Base-by-base conservation (phyloP, 2,797 vertebrate genomes). In the Glyptemys insculpta region DNA sequence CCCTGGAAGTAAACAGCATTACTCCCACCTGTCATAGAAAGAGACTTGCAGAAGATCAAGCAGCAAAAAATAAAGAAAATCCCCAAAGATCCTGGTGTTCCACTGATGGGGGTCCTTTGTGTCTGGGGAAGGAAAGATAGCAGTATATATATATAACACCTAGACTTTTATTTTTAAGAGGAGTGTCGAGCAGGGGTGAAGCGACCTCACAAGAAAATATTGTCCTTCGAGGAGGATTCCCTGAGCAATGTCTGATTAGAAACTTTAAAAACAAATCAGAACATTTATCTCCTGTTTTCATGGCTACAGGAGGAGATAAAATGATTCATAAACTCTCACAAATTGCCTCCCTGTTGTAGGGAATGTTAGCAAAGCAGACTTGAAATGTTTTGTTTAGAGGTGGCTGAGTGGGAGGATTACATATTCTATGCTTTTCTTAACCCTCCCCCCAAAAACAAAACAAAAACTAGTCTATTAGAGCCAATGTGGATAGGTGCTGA, bases 321-420 rank as follows among this genome's bases (percentile, higher is more conserved):
- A 68, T 44, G 25, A 8, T 53, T n/a, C 6, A 3, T 10, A n/a
- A 78, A 50, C 31, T 83, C 27, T 68, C 41, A 74, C 47, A 18
- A 80, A 53, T 50, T 3, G 21, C 56, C 37, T 87, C 21, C n/a
- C 4, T 2, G 57, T 68, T 82, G 3, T 41, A 62, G 80, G 52
- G 83, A 11, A n/a, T 27, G 41, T 23, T 31, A 56, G 37, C 6
- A 52, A n/a, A 74, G 31, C 53, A 49, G 15, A 41, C 54, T 68
- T n/a, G 56, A 41, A 53, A 5, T 25, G 3, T 50, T 6, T 0
- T 16, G 21, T 3, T 0, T 25, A 0, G 1, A 79, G 49, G 53
- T 49, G 79, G 56, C 52, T 50, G 5, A 8, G 34, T n/a, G 81
- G 83, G 15, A 52, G n/a, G 10, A 52, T n/a, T 57, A 52, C 8